Percentiles rank a stretch among this genome's conserved stretches.
These are phyloP conservation scores for Morone chrysops DNA, from an alignment of 2,113 vertebrate genomes.

Conservation along the genomic window DNA sequence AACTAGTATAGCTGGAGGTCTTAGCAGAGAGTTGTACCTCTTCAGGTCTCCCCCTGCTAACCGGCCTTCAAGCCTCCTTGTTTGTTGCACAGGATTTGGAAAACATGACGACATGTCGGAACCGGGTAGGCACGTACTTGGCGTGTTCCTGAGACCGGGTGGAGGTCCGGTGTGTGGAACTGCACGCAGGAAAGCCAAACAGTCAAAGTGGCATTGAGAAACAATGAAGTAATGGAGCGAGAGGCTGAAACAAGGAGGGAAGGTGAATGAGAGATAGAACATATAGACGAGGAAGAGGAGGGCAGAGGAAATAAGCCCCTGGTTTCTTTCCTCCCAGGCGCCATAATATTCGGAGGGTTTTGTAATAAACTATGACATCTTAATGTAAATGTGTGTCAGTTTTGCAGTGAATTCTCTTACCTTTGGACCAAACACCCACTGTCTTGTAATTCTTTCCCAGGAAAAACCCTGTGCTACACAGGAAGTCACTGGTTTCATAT, in stretches of 20 bases:
- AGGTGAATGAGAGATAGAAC: conserved; percentile 32
- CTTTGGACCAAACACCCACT: conserved; percentile 7
- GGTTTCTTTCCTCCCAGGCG: conserved; percentile 48
- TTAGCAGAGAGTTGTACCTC: neutral
- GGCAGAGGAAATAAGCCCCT: conserved; percentile 25
- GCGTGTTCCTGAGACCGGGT: conserved; percentile 59
- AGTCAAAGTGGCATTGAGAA: conserved; percentile 54
- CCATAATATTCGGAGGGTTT: conserved; percentile 43
- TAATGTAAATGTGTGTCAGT: conserved; percentile 15
- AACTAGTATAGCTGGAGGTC: neutral
- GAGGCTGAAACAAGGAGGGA: conserved; percentile 30
- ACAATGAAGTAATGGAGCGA: conserved; percentile 79
- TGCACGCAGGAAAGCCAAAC: conserved; percentile 71
- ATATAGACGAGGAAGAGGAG: conserved; percentile 52
- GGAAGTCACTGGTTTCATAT: conserved; percentile 13
- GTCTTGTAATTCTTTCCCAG: conserved; percentile 20
- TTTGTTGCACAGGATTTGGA: conserved; percentile 74
- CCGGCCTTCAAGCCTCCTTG: conserved; percentile 43
- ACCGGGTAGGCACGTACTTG: conserved; percentile 33
- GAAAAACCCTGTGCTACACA: neutral
- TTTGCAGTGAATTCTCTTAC: neutral
- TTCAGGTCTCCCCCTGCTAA: conserved; percentile 30
- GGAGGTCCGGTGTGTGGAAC: conserved; percentile 43
- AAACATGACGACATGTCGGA: conserved; percentile 74
- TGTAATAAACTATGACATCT: neutral